Base-by-base conservation (phyloP, 2,797 vertebrate genomes). In the Chaenodraco wilsoni region DNA sequence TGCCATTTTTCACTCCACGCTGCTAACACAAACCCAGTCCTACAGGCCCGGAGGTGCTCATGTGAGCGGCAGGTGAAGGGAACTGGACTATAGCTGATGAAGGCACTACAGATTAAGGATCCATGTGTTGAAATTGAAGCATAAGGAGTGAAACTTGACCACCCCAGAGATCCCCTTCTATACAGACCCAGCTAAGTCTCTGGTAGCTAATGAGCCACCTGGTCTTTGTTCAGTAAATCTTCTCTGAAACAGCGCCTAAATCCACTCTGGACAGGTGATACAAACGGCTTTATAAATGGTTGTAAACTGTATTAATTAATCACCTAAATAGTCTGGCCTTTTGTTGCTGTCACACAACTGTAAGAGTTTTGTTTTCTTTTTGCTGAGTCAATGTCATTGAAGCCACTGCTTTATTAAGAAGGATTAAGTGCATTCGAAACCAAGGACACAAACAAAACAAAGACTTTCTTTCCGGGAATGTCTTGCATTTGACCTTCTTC, bases 191-290 rank as follows among this genome's bases (percentile, higher is more conserved):
- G 62, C 70, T 86, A 89, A 91, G 87, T 83, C 89, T 86, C 87
- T 78, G 74, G 83, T 75, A 83, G 83, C 87, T 91, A 92, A 93
- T 93, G 88, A 94, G 87, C 85, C 87, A 83, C 90, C 88, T 91
- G 81, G 70, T 90, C 86, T 94, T 94, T 95, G 93, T 94, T 88
- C 84, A 62, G 74, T 92, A 91, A 91, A 91, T 91, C 92, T 92
- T 77, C 89, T 44, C 79, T 92, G 88, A 92, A 91, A 91, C 77
- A 68, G 71, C 70, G 58, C 57, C 83, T 84, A 91, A 92, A 89
- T 88, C 90, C 86, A 75, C 57, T 80, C 79, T 31, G 81, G 90
- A 91, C 84, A 93, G 91, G 81, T 81, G 91, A 93, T 89, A 89
- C 92, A 89, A 89, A 90, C 70, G 58, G 70, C 86, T 91, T 92